These are phyloP conservation scores for Pachycephus smyrnensis DNA, from an alignment of 2,888 invertebrate genomes.

Conservation along the genomic window DNA sequence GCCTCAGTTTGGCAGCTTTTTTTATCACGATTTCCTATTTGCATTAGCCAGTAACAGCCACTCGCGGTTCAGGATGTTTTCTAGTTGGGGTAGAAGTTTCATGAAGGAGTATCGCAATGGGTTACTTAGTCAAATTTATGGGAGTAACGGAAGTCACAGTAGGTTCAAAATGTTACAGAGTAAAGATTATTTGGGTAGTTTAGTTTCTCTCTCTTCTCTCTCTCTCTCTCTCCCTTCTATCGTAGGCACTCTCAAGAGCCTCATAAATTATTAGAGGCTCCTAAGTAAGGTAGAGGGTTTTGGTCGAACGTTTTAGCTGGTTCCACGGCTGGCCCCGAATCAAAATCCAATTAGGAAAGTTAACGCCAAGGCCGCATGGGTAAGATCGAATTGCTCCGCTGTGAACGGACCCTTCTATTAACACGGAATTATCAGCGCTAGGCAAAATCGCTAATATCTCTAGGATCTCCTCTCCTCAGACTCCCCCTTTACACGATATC, in stretches of 20 bases:
- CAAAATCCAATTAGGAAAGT: conserved; percentile 39
- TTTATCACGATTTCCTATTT: no score
- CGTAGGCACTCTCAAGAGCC: conserved; percentile 5
- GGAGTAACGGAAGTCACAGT: no score
- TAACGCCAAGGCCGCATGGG: conserved; percentile 23
- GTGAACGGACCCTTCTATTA: not conserved
- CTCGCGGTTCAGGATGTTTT: no score
- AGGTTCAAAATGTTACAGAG: no score
- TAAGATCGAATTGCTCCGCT: not conserved
- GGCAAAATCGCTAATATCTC: conserved; percentile 16
- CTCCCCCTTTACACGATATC: not conserved
- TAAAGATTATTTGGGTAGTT: no score
- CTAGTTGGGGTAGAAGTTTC: no score
- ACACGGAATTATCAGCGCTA: conserved; percentile 12
- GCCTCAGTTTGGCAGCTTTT: no score
- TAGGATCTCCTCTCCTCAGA: not conserved
- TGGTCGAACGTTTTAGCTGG: conserved; percentile 16
- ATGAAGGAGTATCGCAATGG: no score
- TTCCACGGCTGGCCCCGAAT: conserved; percentile 15
- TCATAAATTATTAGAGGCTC: conserved; percentile 18
- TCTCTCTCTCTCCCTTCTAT: not conserved
- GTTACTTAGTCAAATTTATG: no score
- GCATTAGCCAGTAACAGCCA: no score
- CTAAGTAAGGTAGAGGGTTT: conserved; percentile 17
- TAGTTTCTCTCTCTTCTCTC: no score